Evolutionary conservation across 2,888 invertebrate species (phyloP), one percentile per base, ranked within the genome.

Genomic region (Patella depressa): DNA sequence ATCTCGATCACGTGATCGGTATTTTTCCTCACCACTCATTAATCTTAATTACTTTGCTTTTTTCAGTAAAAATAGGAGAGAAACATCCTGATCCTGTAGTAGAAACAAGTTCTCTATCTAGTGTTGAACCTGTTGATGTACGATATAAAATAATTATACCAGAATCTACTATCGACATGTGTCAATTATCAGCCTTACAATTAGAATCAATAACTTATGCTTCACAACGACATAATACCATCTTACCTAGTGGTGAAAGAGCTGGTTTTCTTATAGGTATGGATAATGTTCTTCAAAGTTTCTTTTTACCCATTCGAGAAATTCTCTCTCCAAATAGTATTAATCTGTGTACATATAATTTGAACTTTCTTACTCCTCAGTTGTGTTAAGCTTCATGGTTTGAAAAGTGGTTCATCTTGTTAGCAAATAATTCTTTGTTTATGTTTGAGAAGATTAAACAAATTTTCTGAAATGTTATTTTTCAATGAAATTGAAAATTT

Each of bases 21-120:
- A 45, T 9, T 45, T 45, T 45, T 0, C 45, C 45, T 34, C 45
- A 7, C 45, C 7, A 45, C 12, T 0, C 15, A 14, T 57, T 57
- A 7, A 57, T 17, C 4, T n/a, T n/a, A 57, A 57, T 57, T 57
- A 54, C n/a, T 59, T 53, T 53, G 71, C 81, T 86, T 81, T 80
- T 81, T 90, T 17, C 92, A 96, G 96, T 98, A 86, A 97, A 97
- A 92, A 93, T 98, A 75, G 99, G 99, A 15, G 95, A 95, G 86
- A 96, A 97, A 89, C 99, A 99, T 94, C 99, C 99, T 0, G 99
- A 99, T 93, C 96, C 97, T 0, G 99, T 99, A 9, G 99, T 99
- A 12, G 99, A 99, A 92, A 99, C 99, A 0, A 98, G 98, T 12
- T 98, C 99, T 0, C 93, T 99, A 71, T 97, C 98, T 0, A 98